phyloP scores from a whole-genome alignment of 2,888 invertebrate species.

The Mongoloraphidia duomilia region DNA sequence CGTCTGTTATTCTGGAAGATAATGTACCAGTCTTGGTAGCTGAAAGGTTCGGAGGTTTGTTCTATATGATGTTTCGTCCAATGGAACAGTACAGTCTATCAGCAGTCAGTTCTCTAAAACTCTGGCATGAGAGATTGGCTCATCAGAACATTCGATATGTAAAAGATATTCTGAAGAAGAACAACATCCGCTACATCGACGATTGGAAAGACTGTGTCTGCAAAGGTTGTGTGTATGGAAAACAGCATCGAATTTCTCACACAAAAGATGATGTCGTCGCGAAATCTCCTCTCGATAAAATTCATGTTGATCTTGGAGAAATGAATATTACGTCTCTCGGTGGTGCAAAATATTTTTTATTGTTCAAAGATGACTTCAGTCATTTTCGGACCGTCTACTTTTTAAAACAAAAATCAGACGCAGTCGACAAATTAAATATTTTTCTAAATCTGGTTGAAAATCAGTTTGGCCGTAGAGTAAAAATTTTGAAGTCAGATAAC shows the following conservation, averaged over 20 bases:
- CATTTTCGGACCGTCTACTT: constrained; percentile 1
- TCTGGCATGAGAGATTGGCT: constrained; percentile 19
- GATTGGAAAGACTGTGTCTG: constrained; percentile 18
- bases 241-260: constrained; percentile 15
- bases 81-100: neutral
- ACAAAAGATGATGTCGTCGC: constrained; percentile 13
- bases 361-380: constrained; percentile 2
- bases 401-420: neutral
- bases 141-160: constrained; percentile 13
- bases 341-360: constrained; percentile 1
- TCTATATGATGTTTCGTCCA: constrained; percentile 13
- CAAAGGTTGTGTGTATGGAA: constrained; percentile 17
- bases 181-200: constrained; percentile 14
- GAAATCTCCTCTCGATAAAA: constrained; percentile 11
- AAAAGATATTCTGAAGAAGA: constrained; percentile 12
- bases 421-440: no score
- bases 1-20: constrained; percentile 11
- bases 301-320: constrained; percentile 5
- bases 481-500: neutral
- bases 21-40: constrained; percentile 11
- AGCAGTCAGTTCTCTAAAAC: constrained; percentile 17
- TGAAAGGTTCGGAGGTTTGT: constrained; percentile 12
- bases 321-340: neutral
- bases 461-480: neutral
- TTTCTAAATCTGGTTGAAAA: neutral